These are phyloP conservation scores for Bellardia bayeri DNA, from an alignment of 2,888 invertebrate species.

Conservation along the genomic window DNA sequence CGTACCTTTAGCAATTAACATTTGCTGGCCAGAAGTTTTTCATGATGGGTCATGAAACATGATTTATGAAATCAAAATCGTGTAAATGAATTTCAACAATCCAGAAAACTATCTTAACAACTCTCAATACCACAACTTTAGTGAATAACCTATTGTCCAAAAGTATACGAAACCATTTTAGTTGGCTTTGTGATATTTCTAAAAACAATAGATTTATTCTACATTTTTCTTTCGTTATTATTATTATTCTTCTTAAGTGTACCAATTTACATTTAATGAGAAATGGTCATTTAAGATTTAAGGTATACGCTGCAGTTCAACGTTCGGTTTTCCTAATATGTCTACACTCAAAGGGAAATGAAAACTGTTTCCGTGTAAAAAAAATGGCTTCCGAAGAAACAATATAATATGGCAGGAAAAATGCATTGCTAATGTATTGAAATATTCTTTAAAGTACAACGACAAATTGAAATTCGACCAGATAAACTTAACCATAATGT, in stretches of 20 bases:
- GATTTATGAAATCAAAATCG: no score
- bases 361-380: slow-evolving; percentile 79
- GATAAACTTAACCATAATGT: slow-evolving; percentile 62
- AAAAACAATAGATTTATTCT: background rate
- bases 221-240: background rate
- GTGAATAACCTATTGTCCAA: no score
- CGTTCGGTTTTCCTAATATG: slow-evolving; percentile 61
- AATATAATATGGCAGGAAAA: slow-evolving; percentile 76
- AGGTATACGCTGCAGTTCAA: slow-evolving; percentile 54
- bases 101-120: no score
- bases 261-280: slow-evolving; percentile 51
- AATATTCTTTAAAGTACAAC: slow-evolving; percentile 67
- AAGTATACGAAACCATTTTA: no score
- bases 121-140: no score
- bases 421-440: slow-evolving; percentile 59
- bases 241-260: background rate
- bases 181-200: no score
- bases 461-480: slow-evolving; percentile 73
- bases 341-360: slow-evolving; percentile 79
- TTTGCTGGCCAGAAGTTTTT: no score
- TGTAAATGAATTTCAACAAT: no score
- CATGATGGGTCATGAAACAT: no score
- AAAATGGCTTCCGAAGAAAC: slow-evolving; percentile 72
- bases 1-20: no score
- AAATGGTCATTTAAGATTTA: slow-evolving; percentile 64